Percentiles rank a stretch among this genome's conserved stretches.
phyloP scores from a whole-genome alignment of 1,140 invertebrate species.

The Macrocentrus cingulum region DNA sequence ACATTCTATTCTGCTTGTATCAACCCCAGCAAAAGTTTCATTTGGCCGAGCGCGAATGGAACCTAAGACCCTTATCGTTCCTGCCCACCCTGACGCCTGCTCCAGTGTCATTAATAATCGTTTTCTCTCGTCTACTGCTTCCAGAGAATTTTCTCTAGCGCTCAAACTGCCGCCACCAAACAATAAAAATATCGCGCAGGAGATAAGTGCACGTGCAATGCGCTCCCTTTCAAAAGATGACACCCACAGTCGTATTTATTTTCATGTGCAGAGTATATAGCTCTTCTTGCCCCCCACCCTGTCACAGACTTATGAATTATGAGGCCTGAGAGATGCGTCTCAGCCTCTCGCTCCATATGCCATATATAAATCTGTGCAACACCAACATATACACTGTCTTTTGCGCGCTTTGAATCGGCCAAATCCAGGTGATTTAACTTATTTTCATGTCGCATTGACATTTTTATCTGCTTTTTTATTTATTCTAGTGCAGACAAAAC shows the following conservation, averaged over 20 bases:
- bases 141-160: no score
- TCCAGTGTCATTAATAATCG: slow-evolving; percentile 46
- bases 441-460: neutral
- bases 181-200: neutral
- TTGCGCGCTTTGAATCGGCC: slow-evolving; percentile 7
- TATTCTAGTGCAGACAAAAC: neutral
- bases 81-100: slow-evolving; percentile 35
- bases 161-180: no score
- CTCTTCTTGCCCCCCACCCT: neutral
- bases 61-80: slow-evolving; percentile 46
- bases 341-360: slow-evolving; percentile 11
- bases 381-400: slow-evolving; percentile 22
- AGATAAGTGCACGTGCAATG: neutral
- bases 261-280: slow-evolving; percentile 8
- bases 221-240: neutral
- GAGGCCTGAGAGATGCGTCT: neutral
- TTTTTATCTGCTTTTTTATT: neutral
- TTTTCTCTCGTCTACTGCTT: slow-evolving; percentile 28
- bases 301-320: slow-evolving; percentile 23
- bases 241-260: slow-evolving; percentile 18
- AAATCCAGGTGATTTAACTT: slow-evolving; percentile 8
- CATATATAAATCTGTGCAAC: slow-evolving; percentile 20
- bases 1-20: neutral
- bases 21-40: slow-evolving; percentile 12
- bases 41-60: slow-evolving; percentile 7